phyloP scores from a whole-genome alignment of 92 coral and sea anemone species.

The Heteractis magnifica region DNA sequence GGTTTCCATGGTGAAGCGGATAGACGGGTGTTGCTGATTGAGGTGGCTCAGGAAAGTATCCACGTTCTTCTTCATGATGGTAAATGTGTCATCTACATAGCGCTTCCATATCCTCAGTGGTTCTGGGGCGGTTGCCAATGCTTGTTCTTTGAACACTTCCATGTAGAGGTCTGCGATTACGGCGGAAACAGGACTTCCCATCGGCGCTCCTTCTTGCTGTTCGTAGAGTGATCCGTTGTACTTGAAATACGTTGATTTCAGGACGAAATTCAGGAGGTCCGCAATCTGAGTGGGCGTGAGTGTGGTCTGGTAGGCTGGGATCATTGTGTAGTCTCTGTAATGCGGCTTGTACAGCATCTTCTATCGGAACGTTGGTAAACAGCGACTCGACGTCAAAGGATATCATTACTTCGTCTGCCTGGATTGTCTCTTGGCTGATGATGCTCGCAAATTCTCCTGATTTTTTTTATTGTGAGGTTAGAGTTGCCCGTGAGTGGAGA shows the following conservation, averaged over 20 bases:
- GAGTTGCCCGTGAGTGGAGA: slow-evolving; percentile 26
- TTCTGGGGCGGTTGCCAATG: not conserved
- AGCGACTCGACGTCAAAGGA: slow-evolving; percentile 49
- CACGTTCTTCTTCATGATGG: no score
- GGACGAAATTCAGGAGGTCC: no score
- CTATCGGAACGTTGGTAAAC: slow-evolving; percentile 45
- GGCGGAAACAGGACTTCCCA: not conserved
- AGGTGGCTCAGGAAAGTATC: no score
- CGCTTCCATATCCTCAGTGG: not conserved
- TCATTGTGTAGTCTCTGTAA: not conserved
- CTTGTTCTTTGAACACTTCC: not conserved
- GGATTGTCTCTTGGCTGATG: slow-evolving; percentile 1
- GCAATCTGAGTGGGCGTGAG: no score
- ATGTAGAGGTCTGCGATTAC: not conserved
- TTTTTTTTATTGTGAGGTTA: slow-evolving; percentile 30
- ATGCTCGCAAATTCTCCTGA: slow-evolving; percentile 9
- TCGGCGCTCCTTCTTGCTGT: not conserved
- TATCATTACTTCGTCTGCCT: slow-evolving; percentile 41
- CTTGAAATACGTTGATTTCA: slow-evolving; percentile 7
- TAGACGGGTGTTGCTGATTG: slow-evolving; percentile 8
- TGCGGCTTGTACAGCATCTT: slow-evolving; percentile 5
- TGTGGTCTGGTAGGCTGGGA: not conserved
- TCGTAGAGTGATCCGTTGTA: slow-evolving; percentile 33
- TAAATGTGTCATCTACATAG: not conserved
- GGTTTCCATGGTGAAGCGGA: slow-evolving; percentile 30